phyloP scores from a whole-genome alignment of 2,888 invertebrate species.

The Pollenia angustigena region DNA sequence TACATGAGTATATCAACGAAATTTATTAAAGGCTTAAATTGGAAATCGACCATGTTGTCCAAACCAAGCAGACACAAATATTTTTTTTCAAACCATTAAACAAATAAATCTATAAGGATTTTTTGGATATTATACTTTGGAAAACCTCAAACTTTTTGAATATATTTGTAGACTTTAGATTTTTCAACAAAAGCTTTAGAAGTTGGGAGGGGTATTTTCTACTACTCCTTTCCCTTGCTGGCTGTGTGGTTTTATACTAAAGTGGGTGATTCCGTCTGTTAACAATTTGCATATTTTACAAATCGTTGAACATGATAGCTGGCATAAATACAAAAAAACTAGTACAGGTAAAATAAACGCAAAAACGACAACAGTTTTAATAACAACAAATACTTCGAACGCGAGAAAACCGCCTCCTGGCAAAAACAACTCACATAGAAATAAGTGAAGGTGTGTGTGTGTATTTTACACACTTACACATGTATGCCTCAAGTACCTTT shows the following conservation, averaged over 20 bases:
- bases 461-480: background rate
- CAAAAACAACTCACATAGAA: background rate
- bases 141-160: slow-evolving; percentile 3
- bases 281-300: slow-evolving; percentile 69
- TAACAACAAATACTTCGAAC: slow-evolving; percentile 22
- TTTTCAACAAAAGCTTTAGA: background rate
- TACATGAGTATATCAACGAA: slow-evolving; percentile 37
- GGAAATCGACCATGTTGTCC: slow-evolving; percentile 8
- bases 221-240: background rate
- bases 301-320: slow-evolving; percentile 52
- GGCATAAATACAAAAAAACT: background rate
- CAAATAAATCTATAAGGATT: slow-evolving; percentile 11
- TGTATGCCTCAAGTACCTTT: background rate
- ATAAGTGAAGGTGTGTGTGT: background rate
- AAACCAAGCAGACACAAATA: slow-evolving; percentile 21
- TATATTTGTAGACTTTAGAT: background rate
- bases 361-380: slow-evolving; percentile 33
- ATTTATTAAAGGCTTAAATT: slow-evolving; percentile 51
- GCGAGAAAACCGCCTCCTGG: slow-evolving; percentile 13
- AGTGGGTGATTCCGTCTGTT: slow-evolving; percentile 54
- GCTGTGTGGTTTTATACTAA: background rate
- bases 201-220: background rate
- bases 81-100: slow-evolving; percentile 37
- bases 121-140: background rate
- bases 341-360: slow-evolving; percentile 26